Percentiles rank a stretch among this genome's conserved stretches.
Conservation (phyloP, 2,797 vertebrate species). For the Antennarius maculatus region DNA sequence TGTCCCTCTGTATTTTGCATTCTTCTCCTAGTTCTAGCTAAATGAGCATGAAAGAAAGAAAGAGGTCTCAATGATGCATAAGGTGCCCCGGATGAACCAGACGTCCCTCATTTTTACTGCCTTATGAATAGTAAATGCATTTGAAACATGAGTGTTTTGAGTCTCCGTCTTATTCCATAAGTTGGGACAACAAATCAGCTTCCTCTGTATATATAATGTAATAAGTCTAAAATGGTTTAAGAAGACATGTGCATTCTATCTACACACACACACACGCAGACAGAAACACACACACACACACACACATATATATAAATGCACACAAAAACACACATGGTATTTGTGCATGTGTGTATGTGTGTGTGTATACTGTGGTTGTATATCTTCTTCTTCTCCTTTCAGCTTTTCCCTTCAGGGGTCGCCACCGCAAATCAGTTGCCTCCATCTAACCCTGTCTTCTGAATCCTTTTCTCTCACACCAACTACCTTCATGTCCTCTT, state of each 20-base stretch:
- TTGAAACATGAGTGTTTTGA: conserved; percentile 40
- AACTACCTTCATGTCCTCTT: too few relatives aligned
- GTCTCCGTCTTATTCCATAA: conserved; percentile 32
- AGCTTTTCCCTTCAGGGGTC: too few relatives aligned
- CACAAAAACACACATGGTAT: too few relatives aligned
- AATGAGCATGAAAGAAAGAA: conserved; percentile 29
- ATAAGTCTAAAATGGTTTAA: conserved; percentile 8
- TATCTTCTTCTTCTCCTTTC: too few relatives aligned
- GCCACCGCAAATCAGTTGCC: too few relatives aligned
- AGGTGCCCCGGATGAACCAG: conserved; percentile 61
- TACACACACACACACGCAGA: background rate
- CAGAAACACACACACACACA: too few relatives aligned
- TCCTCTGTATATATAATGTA: conserved; percentile 8
- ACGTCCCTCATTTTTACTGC: conserved; percentile 50
- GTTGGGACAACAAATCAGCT: conserved; percentile 46
- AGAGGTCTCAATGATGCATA: conserved; percentile 66
- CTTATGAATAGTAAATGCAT: conserved; percentile 65
- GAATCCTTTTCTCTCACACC: too few relatives aligned
- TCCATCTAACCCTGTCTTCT: too few relatives aligned
- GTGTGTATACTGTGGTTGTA: too few relatives aligned
- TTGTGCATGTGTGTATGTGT: too few relatives aligned
- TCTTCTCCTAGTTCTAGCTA: conserved; percentile 47
- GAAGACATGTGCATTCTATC: conserved; percentile 11
- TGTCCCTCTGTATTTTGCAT: conserved; percentile 32
- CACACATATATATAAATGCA: too few relatives aligned